Percentiles rank a stretch among this genome's conserved stretches.
phyloP scores from a whole-genome alignment of 2,113 vertebrate genomes.

The Poeciliopsis turrubarensis region DNA sequence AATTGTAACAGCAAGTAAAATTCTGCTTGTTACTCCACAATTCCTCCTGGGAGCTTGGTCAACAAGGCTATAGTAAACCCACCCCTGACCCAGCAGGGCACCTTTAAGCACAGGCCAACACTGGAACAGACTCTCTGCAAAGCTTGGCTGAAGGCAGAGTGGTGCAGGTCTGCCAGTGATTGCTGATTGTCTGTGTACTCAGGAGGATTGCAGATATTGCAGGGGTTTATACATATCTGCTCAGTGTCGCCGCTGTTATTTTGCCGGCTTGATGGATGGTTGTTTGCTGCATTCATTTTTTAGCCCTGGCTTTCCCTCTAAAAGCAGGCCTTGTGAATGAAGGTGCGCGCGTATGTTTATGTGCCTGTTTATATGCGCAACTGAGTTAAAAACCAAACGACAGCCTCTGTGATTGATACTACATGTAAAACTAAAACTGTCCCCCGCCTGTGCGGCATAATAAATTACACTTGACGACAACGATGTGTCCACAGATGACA shows the following conservation, averaged over 20 bases:
- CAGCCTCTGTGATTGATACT: conserved; percentile 60
- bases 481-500: conserved; percentile 59
- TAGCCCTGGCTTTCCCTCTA: conserved; percentile 48
- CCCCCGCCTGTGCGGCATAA: conserved; percentile 50
- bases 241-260: conserved; percentile 50
- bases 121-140: conserved; percentile 5
- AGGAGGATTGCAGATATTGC: conserved; percentile 55
- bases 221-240: conserved; percentile 59
- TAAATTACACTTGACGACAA: conserved; percentile 62
- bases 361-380: background rate
- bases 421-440: conserved; percentile 66
- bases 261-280: conserved; percentile 60
- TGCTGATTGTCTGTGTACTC: conserved; percentile 57
- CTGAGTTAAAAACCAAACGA: conserved; percentile 45
- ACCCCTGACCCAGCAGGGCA: conserved; percentile 9
- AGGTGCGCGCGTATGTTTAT: background rate
- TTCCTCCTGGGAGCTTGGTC: background rate
- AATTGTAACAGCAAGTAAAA: background rate
- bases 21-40: background rate
- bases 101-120: conserved; percentile 24
- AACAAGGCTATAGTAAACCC: background rate
- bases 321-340: conserved; percentile 34
- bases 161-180: conserved; percentile 27
- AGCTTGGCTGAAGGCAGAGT: conserved; percentile 25
- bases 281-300: conserved; percentile 58